Percentiles rank a stretch among this genome's conserved stretches.
Conservation (phyloP, 2,888 invertebrate genomes). For the Fissipunctia ypsillon region DNA sequence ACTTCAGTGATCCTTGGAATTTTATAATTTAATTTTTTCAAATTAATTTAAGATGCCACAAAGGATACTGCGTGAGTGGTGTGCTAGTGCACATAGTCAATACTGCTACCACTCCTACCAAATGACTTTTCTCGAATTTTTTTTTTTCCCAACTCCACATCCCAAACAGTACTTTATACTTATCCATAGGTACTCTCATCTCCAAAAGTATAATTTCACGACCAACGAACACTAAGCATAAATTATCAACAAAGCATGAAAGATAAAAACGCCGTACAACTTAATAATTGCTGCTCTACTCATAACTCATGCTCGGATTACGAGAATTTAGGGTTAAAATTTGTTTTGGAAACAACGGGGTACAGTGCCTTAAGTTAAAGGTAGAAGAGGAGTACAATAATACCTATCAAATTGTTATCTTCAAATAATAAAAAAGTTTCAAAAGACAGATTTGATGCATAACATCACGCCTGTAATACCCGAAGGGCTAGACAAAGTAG, state of each 20-base stretch:
- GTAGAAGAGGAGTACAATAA: background rate
- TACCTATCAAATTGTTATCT: background rate
- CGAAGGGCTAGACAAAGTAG: no score
- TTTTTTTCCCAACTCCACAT: no score
- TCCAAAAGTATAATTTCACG: background rate
- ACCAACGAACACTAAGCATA: background rate
- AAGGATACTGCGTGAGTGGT: background rate
- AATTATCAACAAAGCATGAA: conserved; percentile 34
- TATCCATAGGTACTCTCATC: no score
- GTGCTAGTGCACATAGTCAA: background rate
- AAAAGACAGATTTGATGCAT: background rate
- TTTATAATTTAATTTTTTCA: background rate
- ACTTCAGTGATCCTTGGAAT: background rate
- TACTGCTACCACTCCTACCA: background rate
- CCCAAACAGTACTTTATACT: background rate
- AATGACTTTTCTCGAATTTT: background rate
- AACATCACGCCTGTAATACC: no score
- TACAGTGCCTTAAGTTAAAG: conserved; percentile 39
- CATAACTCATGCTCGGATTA: conserved; percentile 62
- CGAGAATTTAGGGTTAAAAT: conserved; percentile 60
- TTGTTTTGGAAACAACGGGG: conserved; percentile 52
- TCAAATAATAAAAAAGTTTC: no score
- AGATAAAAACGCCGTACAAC: conserved; percentile 55
- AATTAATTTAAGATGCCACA: background rate
- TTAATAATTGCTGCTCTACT: conserved; percentile 55